A percentile compares a stretch with the other conserved stretches of the same genome.
Evolutionary conservation across 1,140 invertebrate species (phyloP).

Genomic region (Asbolus verrucosus): DNA sequence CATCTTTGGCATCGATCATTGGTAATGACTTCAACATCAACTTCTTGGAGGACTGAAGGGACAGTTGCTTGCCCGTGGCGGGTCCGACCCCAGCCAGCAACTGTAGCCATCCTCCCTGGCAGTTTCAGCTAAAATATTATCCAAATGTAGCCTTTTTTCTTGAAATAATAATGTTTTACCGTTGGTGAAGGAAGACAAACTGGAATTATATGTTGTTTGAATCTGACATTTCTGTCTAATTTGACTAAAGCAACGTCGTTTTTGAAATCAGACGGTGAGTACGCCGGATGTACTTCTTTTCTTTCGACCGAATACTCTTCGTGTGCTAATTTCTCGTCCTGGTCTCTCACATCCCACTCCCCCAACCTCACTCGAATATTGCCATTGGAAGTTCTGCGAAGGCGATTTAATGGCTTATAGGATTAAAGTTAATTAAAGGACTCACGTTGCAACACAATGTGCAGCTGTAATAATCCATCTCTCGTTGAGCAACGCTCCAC

Average conservation of each 20-base stretch:
- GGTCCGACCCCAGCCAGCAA: slow-evolving; percentile 91
- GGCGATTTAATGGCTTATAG: slow-evolving; percentile 3
- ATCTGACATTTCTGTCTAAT: slow-evolving; percentile 80
- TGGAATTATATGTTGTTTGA: slow-evolving; percentile 90
- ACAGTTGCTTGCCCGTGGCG: slow-evolving; percentile 85
- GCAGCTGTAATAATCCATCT: slow-evolving; percentile 91
- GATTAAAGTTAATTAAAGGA: slow-evolving; percentile 55
- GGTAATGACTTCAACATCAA: slow-evolving; percentile 90
- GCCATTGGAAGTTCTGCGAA: slow-evolving; percentile 78
- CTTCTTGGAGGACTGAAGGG: slow-evolving; percentile 78
- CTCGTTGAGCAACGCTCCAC: slow-evolving; percentile 89
- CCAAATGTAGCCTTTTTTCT: background rate
- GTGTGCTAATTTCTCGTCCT: slow-evolving; percentile 83
- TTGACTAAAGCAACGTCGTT: slow-evolving; percentile 91
- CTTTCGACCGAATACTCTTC: slow-evolving; percentile 90
- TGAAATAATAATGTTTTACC: slow-evolving; percentile 52
- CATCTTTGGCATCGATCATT: slow-evolving; percentile 92
- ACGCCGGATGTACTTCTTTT: slow-evolving; percentile 90
- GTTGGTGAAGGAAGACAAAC: slow-evolving; percentile 73
- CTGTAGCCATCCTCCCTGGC: slow-evolving; percentile 85
- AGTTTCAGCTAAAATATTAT: slow-evolving; percentile 69
- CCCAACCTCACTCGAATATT: slow-evolving; percentile 89
- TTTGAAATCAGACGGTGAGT: slow-evolving; percentile 88
- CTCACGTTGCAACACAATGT: slow-evolving; percentile 90
- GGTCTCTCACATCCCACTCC: slow-evolving; percentile 90